phyloP scores from a whole-genome alignment of 2,888 invertebrate species.

The Agrotis puta region DNA sequence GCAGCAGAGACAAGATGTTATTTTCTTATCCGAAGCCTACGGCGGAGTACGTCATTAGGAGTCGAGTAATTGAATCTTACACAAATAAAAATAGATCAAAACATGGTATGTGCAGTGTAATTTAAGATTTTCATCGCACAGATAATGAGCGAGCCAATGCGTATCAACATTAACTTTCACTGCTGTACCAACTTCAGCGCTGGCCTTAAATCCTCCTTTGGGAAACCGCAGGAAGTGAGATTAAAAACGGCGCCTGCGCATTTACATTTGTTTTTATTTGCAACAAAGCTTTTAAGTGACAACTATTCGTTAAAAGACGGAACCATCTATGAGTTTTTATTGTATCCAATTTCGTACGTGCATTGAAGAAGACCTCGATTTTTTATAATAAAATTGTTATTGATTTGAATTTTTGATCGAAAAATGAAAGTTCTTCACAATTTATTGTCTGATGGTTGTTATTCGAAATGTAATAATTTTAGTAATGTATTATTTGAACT shows the following conservation, averaged over 20 bases:
- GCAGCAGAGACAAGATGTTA: constrained; percentile 75
- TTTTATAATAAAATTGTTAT: constrained; percentile 47
- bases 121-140: constrained; percentile 87
- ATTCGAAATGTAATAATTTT: constrained; percentile 43
- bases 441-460: constrained; percentile 34
- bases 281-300: constrained; percentile 67
- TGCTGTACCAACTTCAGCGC: constrained; percentile 75
- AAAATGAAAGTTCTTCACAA: constrained; percentile 54
- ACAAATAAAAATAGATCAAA: constrained; percentile 85
- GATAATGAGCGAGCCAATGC: constrained; percentile 84
- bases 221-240: constrained; percentile 85
- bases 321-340: constrained; percentile 60
- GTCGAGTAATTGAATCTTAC: constrained; percentile 85
- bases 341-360: constrained; percentile 51
- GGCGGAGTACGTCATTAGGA: constrained; percentile 78
- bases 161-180: constrained; percentile 89
- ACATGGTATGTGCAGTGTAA: constrained; percentile 83
- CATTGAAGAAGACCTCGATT: constrained; percentile 51
- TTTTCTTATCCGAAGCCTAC: constrained; percentile 75
- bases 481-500: constrained; percentile 52
- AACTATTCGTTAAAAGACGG: constrained; percentile 67
- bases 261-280: constrained; percentile 73
- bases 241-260: constrained; percentile 72
- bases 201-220: constrained; percentile 87
- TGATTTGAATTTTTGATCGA: constrained; percentile 41